These are phyloP conservation scores for Dicyrtomina minuta DNA, from an alignment of 2,888 invertebrate genomes.

Conservation along the genomic window DNA sequence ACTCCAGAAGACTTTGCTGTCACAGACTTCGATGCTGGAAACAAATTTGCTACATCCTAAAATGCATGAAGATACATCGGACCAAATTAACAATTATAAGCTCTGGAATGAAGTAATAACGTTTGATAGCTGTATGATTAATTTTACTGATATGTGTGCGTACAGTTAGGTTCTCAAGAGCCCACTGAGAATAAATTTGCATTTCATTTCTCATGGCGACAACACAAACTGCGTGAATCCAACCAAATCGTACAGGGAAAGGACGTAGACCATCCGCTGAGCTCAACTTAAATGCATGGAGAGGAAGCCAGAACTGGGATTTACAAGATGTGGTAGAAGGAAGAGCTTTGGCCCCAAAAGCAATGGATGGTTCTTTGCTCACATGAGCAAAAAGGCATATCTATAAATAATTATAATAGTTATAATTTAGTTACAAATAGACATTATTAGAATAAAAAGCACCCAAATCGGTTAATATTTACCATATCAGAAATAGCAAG, in stretches of 20 bases:
- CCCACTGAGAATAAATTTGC: slow-evolving; percentile 99
- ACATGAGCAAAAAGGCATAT: slow-evolving; percentile 53
- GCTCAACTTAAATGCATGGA: slow-evolving; percentile 63
- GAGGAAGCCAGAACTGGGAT: slow-evolving; percentile 53
- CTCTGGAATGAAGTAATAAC: not conserved
- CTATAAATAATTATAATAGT: slow-evolving; percentile 31
- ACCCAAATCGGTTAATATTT: slow-evolving; percentile 23
- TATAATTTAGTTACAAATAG: not conserved
- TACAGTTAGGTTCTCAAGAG: slow-evolving; percentile 56
- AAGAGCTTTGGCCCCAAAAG: slow-evolving; percentile 52
- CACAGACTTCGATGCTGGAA: slow-evolving; percentile 43
- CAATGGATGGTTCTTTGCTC: slow-evolving; percentile 48
- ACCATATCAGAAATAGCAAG: slow-evolving; percentile 89
- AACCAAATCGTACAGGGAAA: slow-evolving; percentile 96
- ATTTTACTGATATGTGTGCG: too few species aligned
- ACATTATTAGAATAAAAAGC: not conserved
- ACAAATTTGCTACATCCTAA: slow-evolving; percentile 48
- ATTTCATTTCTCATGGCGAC: slow-evolving; percentile 99
- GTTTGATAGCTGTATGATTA: not conserved
- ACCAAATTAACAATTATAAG: not conserved
- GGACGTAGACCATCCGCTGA: slow-evolving; percentile 96
- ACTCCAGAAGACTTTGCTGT: slow-evolving; percentile 19
- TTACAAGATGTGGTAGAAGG: slow-evolving; percentile 51
- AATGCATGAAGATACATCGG: not conserved
- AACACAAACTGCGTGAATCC: slow-evolving; percentile 96